phyloP scores from a whole-genome alignment of 2,797 vertebrate genomes.

The Cyclopterus lumpus region DNA sequence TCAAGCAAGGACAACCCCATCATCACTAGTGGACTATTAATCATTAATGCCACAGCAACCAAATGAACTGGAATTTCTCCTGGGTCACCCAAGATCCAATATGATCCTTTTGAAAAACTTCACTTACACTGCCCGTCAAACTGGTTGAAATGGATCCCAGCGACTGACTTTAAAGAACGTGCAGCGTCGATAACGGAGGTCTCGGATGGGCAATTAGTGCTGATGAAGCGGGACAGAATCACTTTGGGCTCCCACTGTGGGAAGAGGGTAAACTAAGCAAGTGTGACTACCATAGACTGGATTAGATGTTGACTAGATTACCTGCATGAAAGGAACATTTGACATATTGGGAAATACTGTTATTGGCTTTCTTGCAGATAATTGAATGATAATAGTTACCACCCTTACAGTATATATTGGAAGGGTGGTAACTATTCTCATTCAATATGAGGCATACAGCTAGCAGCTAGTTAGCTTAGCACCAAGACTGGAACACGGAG shows the following conservation, averaged over 20 bases:
- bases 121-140: conserved; percentile 33
- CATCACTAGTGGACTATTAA: conserved; percentile 64
- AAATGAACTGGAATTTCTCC: conserved; percentile 67
- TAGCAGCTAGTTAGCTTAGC: conserved; percentile 17
- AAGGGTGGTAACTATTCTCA: neutral
- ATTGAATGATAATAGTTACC: conserved; percentile 1
- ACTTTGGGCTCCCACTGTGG: conserved; percentile 51
- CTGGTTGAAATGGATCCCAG: conserved; percentile 55
- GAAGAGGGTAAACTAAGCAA: conserved; percentile 23
- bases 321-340: neutral
- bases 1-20: conserved; percentile 70
- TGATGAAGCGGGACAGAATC: conserved; percentile 58
- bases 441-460: neutral
- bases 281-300: conserved; percentile 3
- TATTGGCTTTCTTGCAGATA: neutral
- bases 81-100: conserved; percentile 61
- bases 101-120: conserved; percentile 63
- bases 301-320: conserved; percentile 16
- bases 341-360: neutral
- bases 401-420: neutral
- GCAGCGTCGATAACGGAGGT: conserved; percentile 51
- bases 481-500: neutral
- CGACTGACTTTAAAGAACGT: conserved; percentile 47
- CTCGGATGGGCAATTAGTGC: conserved; percentile 64
- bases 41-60: conserved; percentile 72